Base-by-base conservation (phyloP, 2,888 invertebrate species). In the Ormia ochracea region DNA sequence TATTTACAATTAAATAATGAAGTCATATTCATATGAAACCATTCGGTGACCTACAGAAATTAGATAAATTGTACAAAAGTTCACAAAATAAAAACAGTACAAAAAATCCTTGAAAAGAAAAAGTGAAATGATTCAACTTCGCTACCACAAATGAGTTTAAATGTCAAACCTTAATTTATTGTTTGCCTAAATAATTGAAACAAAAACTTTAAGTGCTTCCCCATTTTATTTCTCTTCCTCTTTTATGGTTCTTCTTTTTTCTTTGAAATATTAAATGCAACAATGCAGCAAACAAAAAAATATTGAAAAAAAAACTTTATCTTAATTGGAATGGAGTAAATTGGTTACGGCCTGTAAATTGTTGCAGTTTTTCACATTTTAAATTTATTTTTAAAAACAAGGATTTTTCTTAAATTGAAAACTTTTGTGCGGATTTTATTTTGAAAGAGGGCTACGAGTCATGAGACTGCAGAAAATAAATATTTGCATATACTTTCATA, bases 281-380 rank as follows among this genome's bases (percentile, higher is more conserved):
- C 45, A 58, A 58, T 45, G 23, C 19, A 59, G 19, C 38, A 59
- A 28, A 23, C 12, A 61, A 19, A 23, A 45, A 1, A 12, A 17
- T n/a, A 61, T 6, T 56, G 10, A n/a, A 72, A 59, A 43, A n/a
- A 54, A 75, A 56, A 63, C 2, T 65, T 56, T 61, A 19, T 74
- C 58, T 75, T 75, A 68, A 68, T 75, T 68, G 52, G 52, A 75
- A 59, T 75, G 43, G 19, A 68, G 59, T 59, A 23, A 54, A 63
- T 73, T 36, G 41, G 48, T 56, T 38, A 50, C 31, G 54, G 54
- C 45, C 28, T 72, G 61, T 23, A 52, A 56, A 73, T 65, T 48
- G 36, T 48, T 74, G 65, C 56, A 48, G 50, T 66, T 31, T 56
- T 58, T 65, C 56, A 50, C 21, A 56, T 66, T 56, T 58, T 28